These are phyloP conservation scores for Zingel zingel DNA, from an alignment of 2,113 vertebrate genomes.

Conservation along the genomic window DNA sequence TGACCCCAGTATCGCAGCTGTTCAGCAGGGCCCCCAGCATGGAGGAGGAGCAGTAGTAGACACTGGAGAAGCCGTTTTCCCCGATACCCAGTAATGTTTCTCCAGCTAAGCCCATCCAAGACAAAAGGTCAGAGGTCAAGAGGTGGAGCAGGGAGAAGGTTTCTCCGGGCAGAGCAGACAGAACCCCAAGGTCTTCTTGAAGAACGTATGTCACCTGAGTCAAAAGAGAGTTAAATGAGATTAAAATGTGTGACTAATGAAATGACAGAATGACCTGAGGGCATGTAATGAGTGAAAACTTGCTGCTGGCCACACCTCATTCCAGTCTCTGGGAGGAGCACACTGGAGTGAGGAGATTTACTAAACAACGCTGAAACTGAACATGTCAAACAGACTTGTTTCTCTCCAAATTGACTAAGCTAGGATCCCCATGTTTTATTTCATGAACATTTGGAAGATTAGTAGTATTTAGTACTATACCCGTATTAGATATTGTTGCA, in stretches of 20 bases:
- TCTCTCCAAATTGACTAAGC: neutral
- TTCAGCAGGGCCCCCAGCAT: constrained; percentile 70
- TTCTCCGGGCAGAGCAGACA: constrained; percentile 75
- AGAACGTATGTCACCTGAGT: constrained; percentile 77
- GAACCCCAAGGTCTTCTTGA: constrained; percentile 79
- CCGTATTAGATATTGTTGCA: neutral
- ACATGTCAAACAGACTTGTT: neutral
- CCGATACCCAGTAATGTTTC: constrained; percentile 62
- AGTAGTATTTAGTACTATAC: too few species aligned
- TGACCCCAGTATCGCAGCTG: constrained; percentile 76
- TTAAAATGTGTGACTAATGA: neutral
- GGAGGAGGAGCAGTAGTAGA: constrained; percentile 71
- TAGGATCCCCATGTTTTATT: neutral
- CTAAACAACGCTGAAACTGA: neutral
- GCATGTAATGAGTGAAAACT: neutral
- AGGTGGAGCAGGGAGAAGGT: constrained; percentile 72
- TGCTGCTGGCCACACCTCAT: constrained; percentile 33
- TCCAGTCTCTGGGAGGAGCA: constrained; percentile 18
- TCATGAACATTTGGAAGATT: neutral
- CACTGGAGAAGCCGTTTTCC: constrained; percentile 43
- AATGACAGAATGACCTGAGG: constrained; percentile 1
- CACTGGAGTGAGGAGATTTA: constrained; percentile 22
- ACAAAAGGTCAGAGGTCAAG: constrained; percentile 74
- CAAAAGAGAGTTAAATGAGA: constrained; percentile 18
- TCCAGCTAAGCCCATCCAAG: constrained; percentile 57